Conservation (phyloP, 1,140 invertebrate genomes). For the Eueides isabella region DNA sequence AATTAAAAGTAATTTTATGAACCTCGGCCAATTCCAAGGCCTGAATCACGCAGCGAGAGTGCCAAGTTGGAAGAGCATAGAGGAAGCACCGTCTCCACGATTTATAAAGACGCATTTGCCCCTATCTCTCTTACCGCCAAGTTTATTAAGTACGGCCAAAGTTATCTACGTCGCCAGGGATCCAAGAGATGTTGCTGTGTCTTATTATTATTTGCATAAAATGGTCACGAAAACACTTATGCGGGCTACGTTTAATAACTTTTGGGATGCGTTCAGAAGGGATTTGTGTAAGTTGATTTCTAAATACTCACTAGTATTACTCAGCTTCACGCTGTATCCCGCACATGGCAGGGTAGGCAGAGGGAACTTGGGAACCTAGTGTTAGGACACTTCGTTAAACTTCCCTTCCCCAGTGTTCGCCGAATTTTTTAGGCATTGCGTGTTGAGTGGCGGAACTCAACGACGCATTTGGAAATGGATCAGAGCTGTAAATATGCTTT, state of each 20-base stretch:
- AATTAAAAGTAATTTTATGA: constrained; percentile 70
- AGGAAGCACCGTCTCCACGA: constrained; percentile 62
- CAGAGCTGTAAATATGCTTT: no score
- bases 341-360: no score
- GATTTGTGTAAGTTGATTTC: constrained; percentile 84
- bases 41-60: constrained; percentile 49
- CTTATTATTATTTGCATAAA: constrained; percentile 91
- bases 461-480: no score
- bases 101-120: constrained; percentile 76
- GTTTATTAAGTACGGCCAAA: constrained; percentile 66
- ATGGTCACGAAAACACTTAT: constrained; percentile 86
- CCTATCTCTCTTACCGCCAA: constrained; percentile 66
- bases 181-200: constrained; percentile 93
- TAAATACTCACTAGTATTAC: no score
- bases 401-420: no score
- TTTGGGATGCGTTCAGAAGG: constrained; percentile 89
- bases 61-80: constrained; percentile 60
- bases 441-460: no score
- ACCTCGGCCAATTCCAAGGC: constrained; percentile 66
- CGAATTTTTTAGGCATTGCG: no score
- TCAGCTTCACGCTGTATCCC: no score
- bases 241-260: constrained; percentile 86
- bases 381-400: no score
- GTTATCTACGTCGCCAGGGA: constrained; percentile 91
- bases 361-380: no score